Conservation (phyloP, 2,797 vertebrate genomes). For the Takifugu ocellatus region DNA sequence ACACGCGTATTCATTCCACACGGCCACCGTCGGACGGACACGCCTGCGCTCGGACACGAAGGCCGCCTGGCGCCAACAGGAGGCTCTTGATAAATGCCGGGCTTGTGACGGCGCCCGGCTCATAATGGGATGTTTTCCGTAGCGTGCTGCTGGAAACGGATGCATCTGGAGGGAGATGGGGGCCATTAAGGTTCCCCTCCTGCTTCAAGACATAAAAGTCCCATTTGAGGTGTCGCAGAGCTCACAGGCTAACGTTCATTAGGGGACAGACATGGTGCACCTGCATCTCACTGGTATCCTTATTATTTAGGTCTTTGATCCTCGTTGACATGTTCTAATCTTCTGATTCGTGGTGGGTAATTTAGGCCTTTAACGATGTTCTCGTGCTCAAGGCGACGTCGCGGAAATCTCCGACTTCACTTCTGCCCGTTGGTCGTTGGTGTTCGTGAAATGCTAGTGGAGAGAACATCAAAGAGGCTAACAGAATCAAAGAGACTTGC, state of each 20-base stretch:
- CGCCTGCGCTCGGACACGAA: neutral
- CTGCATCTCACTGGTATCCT: neutral
- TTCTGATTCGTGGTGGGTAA: too few relatives aligned
- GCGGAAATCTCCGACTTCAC: too few relatives aligned
- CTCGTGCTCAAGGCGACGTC: too few relatives aligned
- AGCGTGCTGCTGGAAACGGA: slow-evolving; percentile 15
- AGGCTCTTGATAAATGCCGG: neutral
- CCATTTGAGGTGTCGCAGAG: slow-evolving; percentile 25
- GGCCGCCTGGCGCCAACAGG: neutral
- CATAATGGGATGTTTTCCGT: neutral
- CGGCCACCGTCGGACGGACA: neutral
- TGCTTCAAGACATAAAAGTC: slow-evolving; percentile 25
- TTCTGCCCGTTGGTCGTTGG: too few relatives aligned
- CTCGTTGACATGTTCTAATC: neutral
- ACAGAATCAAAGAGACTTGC: too few relatives aligned
- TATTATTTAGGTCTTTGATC: neutral
- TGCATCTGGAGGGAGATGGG: slow-evolving; percentile 25
- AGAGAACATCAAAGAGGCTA: too few relatives aligned
- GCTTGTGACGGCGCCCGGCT: too few relatives aligned
- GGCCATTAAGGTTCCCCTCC: slow-evolving; percentile 15
- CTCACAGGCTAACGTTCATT: slow-evolving; percentile 23
- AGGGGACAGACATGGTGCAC: neutral
- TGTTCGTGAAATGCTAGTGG: too few relatives aligned
- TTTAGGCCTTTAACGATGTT: too few relatives aligned
- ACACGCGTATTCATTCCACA: too few relatives aligned